phyloP scores from a whole-genome alignment of 2,888 invertebrate species.

The Amphipoea oculea region DNA sequence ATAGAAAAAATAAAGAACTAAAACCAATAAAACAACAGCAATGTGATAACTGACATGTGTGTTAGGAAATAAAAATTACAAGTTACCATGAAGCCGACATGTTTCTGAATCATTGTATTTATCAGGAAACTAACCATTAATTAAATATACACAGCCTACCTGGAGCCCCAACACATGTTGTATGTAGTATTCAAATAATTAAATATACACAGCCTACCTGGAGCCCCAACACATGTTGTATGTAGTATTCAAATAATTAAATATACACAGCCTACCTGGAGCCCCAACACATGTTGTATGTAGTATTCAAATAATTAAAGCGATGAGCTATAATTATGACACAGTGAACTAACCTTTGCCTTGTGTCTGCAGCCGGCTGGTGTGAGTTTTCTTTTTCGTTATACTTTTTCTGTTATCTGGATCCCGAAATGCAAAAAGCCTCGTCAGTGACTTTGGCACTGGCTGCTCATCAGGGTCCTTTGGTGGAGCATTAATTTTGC shows the following conservation, averaged over 20 bases:
- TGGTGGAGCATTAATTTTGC: constrained; percentile 94
- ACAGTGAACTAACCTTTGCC: constrained; percentile 52
- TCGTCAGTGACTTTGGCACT: constrained; percentile 93
- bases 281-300: no score
- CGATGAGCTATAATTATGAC: not conserved
- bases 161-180: no score
- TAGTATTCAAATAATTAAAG: not conserved
- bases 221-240: no score
- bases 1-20: not conserved
- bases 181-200: no score
- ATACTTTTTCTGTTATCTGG: constrained; percentile 63
- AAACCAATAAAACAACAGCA: no score
- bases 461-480: constrained; percentile 93
- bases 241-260: no score
- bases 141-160: no score
- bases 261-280: no score
- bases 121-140: no score
- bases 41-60: not conserved
- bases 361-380: constrained; percentile 47
- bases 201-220: no score
- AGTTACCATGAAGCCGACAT: no score
- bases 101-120: no score
- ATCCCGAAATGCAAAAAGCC: constrained; percentile 88
- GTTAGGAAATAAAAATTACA: not conserved
- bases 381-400: constrained; percentile 66